phyloP scores from a whole-genome alignment of 2,797 vertebrate genomes.

The Spea hammondii region DNA sequence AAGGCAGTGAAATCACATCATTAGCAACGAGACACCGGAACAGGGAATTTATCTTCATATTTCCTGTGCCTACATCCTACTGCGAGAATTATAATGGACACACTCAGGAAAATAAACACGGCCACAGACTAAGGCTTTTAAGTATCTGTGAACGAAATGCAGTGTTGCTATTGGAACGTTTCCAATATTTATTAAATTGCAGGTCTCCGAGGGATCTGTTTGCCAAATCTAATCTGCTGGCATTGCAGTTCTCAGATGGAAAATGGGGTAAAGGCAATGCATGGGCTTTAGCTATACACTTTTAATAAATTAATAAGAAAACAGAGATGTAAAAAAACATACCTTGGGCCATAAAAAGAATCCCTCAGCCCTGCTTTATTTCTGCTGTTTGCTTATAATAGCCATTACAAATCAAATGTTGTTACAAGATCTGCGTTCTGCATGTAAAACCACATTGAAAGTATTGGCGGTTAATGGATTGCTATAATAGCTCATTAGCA shows the following conservation, averaged over 20 bases:
- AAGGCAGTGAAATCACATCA: not conserved
- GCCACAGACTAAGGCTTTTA: not conserved
- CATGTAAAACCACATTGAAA: not conserved
- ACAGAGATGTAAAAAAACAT: too few species aligned
- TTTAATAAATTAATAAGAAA: too few species aligned
- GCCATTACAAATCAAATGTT: too few species aligned
- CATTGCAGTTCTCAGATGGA: not conserved
- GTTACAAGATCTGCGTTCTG: not conserved
- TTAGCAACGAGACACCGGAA: not conserved
- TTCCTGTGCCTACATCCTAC: not conserved
- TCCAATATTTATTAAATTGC: not conserved
- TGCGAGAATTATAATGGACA: not conserved
- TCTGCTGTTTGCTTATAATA: too few species aligned
- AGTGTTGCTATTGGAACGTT: not conserved
- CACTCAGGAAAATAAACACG: not conserved
- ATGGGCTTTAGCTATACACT: not conserved
- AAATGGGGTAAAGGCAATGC: conserved; percentile 3
- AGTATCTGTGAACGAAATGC: not conserved
- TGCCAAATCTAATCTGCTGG: not conserved
- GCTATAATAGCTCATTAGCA: conserved; percentile 38
- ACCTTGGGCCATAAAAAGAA: too few species aligned
- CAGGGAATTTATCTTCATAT: not conserved
- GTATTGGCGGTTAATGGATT: conserved; percentile 31
- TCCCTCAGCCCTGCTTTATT: too few species aligned
- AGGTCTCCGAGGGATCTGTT: not conserved